These are phyloP conservation scores for Monodelphis domestica DNA, from an alignment of 2,797 vertebrate genomes.

Conservation along the genomic window DNA sequence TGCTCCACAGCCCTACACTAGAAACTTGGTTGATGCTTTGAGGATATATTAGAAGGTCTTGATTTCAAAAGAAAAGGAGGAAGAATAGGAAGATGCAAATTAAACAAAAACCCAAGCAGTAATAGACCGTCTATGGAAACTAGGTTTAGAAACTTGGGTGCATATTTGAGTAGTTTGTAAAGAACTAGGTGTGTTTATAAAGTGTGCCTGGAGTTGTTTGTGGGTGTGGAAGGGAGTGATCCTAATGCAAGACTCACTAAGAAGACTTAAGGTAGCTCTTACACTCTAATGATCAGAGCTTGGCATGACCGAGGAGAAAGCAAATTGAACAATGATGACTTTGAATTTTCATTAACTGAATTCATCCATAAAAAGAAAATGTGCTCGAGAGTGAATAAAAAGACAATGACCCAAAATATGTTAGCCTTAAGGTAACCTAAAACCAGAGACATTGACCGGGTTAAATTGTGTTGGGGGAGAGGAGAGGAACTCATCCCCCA, in stretches of 20 bases:
- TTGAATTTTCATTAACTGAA: neutral
- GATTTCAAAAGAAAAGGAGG: neutral
- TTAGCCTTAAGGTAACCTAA: neutral
- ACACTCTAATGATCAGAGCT: neutral
- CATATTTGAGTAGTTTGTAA: neutral
- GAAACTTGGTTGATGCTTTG: neutral
- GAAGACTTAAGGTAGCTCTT: neutral
- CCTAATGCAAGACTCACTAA: neutral
- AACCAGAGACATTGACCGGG: neutral
- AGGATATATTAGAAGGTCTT: neutral
- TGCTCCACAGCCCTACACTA: neutral
- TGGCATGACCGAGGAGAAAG: neutral
- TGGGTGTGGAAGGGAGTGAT: neutral
- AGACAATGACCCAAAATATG: neutral
- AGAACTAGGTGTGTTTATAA: neutral
- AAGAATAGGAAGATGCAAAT: neutral
- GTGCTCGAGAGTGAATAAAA: neutral
- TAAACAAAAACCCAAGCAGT: neutral
- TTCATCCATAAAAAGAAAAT: neutral
- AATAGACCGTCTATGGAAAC: neutral
- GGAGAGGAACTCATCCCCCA: neutral
- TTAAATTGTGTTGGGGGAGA: neutral
- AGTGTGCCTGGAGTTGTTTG: neutral
- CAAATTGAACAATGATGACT: neutral
- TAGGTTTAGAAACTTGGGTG: neutral